Evolutionary conservation across 2,888 invertebrate genomes (phyloP).

Genomic region (Meteorus colon): DNA sequence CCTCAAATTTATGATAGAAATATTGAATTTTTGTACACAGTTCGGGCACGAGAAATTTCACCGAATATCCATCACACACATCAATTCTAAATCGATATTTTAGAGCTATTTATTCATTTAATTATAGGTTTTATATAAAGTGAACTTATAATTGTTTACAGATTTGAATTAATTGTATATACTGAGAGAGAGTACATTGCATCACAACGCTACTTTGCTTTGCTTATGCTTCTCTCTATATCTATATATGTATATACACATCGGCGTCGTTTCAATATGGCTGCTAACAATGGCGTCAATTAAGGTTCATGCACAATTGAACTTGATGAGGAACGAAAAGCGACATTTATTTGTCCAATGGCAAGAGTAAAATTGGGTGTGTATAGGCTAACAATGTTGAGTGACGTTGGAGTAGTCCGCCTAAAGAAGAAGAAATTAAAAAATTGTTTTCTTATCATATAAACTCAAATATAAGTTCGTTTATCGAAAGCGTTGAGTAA

Average conservation of each 20-base stretch:
- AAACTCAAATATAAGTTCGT: no score
- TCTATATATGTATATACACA: not conserved
- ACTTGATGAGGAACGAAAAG: no score
- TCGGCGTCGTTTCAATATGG: not conserved
- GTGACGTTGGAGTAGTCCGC: no score
- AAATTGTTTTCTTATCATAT: no score
- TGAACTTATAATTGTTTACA: not conserved
- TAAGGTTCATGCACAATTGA: no score
- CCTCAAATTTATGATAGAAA: slow-evolving; percentile 33
- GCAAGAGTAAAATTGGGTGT: no score
- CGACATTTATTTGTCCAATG: no score
- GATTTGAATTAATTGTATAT: not conserved
- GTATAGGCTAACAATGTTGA: no score
- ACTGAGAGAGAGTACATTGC: not conserved
- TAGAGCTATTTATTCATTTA: not conserved
- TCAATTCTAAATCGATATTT: not conserved
- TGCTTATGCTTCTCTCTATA: not conserved
- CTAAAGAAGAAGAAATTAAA: no score
- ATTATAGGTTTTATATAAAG: not conserved
- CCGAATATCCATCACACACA: not conserved
- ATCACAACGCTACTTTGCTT: slow-evolving; percentile 6
- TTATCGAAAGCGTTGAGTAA: no score
- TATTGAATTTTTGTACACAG: not conserved
- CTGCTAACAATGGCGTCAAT: not conserved
- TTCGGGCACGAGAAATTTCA: not conserved